A percentile compares a stretch with the other conserved stretches of the same genome.
phyloP scores from a whole-genome alignment of 2,797 vertebrate genomes.

The Xenopus petersii region DNA sequence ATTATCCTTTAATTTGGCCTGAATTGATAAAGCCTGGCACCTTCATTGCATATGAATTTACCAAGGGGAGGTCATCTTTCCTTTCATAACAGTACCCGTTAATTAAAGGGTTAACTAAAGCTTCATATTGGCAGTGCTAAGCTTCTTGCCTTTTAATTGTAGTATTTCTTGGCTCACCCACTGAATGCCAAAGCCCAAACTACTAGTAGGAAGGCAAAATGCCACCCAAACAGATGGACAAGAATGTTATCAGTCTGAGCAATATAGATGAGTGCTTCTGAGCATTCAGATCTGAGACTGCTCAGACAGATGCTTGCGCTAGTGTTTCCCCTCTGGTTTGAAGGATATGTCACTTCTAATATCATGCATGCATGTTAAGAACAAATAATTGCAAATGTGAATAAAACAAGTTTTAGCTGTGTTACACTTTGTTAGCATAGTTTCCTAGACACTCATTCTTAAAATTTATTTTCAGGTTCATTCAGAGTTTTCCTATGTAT shows the following conservation, averaged over 20 bases:
- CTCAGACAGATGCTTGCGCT: conserved; percentile 34
- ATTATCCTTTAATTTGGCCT: too few species aligned
- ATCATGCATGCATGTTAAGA: conserved; percentile 8
- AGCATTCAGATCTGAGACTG: conserved; percentile 22
- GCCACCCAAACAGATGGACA: conserved; percentile 41
- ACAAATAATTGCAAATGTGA: conserved; percentile 27
- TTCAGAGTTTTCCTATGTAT: too few species aligned
- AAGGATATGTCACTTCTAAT: conserved; percentile 33
- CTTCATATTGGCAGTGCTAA: neutral
- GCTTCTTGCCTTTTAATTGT: neutral
- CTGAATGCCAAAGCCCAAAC: conserved; percentile 23
- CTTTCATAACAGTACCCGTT: neutral
- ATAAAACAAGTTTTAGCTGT: conserved; percentile 20
- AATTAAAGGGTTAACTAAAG: neutral
- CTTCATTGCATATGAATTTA: too few species aligned
- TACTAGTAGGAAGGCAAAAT: conserved; percentile 30
- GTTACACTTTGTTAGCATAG: neutral
- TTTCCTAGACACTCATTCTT: too few species aligned
- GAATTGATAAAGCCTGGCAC: too few species aligned
- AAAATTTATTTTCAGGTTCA: too few species aligned
- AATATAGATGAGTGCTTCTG: conserved; percentile 29
- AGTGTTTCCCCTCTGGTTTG: conserved; percentile 23
- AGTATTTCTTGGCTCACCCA: conserved; percentile 9
- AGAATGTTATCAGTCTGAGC: conserved; percentile 36
- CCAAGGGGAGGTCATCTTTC: too few species aligned